Base-by-base conservation (phyloP, 2,113 vertebrate species). In the Alethe diademata region DNA sequence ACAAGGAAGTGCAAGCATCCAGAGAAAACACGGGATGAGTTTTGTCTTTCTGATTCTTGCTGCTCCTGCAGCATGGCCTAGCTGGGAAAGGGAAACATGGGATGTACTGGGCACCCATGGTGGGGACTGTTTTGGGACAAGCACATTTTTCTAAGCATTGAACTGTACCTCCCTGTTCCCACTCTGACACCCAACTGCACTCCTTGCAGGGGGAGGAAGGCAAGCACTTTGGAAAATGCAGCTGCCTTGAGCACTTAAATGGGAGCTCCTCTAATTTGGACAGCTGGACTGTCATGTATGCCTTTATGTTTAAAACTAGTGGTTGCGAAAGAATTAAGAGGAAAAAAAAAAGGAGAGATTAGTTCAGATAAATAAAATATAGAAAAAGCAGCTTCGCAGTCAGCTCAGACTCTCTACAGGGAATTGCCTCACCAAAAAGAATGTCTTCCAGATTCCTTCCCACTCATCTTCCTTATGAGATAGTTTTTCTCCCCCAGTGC, bases 331-430 rank as follows among this genome's bases (percentile, higher is more conserved):
- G 51, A 92, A 94, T 82, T 70, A 84, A 48, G 43, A 84, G 22
- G 8, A n/a, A 75, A 65, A n/a, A 64, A 50, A 51, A 92, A 58
- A 9, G 5, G 8, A 50, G 58, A 92, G 42, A 82, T 91, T 91
- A 79, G 65, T 89, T 78, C 80, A 88, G 78, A 87, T 96, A 90
- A 95, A 90, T 94, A 92, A 85, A 96, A 40, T 86, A 93, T 54
- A 86, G 47, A 86, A 24, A 47, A 93, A 93, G 33, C 81, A 87
- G 72, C 31, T 90, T 86, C 2, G 35, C 79, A 56, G 26, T 61
- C 79, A 51, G 33, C 70, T 87, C 62, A 90, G 47, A 57, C 36
- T 82, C 36, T 88, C 86, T 85, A 4, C 38, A 51, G 74, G 62
- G 78, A 95, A 61, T 88, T 94, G 58, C 35, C 19, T 85, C 42